Base-by-base conservation (phyloP, 2,888 invertebrate species). In the Chaetogeoica ovagalla region DNA sequence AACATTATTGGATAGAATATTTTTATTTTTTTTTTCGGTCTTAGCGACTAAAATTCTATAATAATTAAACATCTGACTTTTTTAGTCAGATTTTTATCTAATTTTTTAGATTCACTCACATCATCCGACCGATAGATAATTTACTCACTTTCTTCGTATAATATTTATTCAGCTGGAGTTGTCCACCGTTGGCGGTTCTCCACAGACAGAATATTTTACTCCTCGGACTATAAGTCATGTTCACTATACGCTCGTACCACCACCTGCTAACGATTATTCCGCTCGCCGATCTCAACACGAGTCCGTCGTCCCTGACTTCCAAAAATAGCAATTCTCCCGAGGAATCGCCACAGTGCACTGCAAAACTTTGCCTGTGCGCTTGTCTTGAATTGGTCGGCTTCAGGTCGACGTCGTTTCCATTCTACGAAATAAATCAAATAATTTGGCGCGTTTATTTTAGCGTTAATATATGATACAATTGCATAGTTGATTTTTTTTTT, bases 221-320 rank as follows among this genome's bases (percentile, higher is more conserved):
- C 88, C 98, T 98, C 0, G 99, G 99, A 84, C 98, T 97, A 87
- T 97, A 99, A 0, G 99, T 98, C 97, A 99, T 98, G 86, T 99
- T 99, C 76, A 99, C 97, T 76, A 99, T 89, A 77, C 98, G 90
- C 86, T 99, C 99, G 87, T 95, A 99, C 98, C 98, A 99, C 98
- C 99, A 99, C 65, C 98, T 90, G 85, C 96, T 95, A 63, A 94
- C 91, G 87, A 96, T 95, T 0, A 94, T 93, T 39, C 96, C 96
- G 87, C 91, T 91, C 4, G 92, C 91, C 0, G 83, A 82, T 57
- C 95, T 89, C 83, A 96, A 87, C 15, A 95, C 93, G 75, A 96
- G 89, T 0, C 96, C 97, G 86, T 99, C 99, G 86, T 99, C 98
- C 83, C 98, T 92, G 60, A 99, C 98, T 88, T 98, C 94, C 89